These are phyloP conservation scores for Pipistrellus nathusii DNA, from an alignment of 2,797 vertebrate genomes.

Conservation along the genomic window DNA sequence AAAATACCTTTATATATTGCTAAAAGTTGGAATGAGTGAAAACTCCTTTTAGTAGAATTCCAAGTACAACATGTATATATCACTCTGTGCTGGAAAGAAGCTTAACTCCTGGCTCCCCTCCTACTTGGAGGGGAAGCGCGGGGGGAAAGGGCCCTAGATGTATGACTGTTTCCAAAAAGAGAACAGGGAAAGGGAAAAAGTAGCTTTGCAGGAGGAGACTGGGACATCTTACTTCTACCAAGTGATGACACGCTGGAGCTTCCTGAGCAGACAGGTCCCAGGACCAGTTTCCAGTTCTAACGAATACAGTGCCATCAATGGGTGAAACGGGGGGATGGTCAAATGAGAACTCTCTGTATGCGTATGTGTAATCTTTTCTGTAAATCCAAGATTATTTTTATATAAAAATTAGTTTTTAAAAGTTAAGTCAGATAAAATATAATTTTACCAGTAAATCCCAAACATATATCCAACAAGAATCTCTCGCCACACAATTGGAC, in stretches of 20 bases:
- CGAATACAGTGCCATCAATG: neutral
- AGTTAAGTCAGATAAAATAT: neutral
- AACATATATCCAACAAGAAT: neutral
- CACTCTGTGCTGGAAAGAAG: neutral
- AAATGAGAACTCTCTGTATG: neutral
- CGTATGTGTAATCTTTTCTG: neutral
- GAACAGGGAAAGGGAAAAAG: neutral
- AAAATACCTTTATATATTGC: neutral
- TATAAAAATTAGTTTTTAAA: neutral
- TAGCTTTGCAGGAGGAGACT: neutral
- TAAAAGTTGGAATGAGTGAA: neutral
- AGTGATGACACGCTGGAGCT: neutral
- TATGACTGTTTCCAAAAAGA: neutral
- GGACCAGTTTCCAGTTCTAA: no score
- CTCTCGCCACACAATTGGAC: neutral
- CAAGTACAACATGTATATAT: neutral
- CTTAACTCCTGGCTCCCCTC: neutral
- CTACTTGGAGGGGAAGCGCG: rapidly evolving
- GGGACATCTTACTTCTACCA: neutral
- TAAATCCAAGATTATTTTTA: neutral
- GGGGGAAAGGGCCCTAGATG: no score
- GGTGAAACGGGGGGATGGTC: neutral
- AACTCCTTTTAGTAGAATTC: neutral
- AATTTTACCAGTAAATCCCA: neutral
- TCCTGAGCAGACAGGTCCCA: no score